Conservation (phyloP, 2,113 vertebrate genomes). For the Macroglossus sobrinus region DNA sequence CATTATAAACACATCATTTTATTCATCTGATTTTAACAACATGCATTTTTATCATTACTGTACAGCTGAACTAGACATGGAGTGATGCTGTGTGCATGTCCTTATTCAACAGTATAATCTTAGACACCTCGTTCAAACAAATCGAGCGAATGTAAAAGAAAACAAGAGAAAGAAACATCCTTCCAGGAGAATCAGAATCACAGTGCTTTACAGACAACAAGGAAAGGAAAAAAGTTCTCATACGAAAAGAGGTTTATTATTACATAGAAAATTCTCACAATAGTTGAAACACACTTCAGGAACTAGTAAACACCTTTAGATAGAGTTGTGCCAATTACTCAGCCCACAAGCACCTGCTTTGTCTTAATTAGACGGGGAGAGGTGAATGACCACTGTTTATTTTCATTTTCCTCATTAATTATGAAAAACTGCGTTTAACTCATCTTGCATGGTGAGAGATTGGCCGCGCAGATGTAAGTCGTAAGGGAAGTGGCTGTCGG, state of each 20-base stretch:
- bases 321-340: constrained; percentile 84
- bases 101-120: constrained; percentile 80
- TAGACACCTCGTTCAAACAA: constrained; percentile 81
- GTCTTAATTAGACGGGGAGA: constrained; percentile 89
- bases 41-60: constrained; percentile 85
- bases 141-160: constrained; percentile 74
- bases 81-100: constrained; percentile 80
- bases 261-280: constrained; percentile 84
- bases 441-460: constrained; percentile 95
- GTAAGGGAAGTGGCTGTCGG: constrained; percentile 97
- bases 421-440: constrained; percentile 98
- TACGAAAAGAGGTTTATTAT: constrained; percentile 81
- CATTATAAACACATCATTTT: constrained; percentile 84
- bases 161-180: constrained; percentile 32
- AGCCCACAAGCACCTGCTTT: constrained; percentile 86
- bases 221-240: constrained; percentile 74
- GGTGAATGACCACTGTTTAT: constrained; percentile 92
- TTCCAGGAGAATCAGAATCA: constrained; percentile 77
- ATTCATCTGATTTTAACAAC: constrained; percentile 82
- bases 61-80: constrained; percentile 86
- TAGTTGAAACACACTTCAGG: constrained; percentile 85
- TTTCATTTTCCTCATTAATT: constrained; percentile 94
- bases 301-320: constrained; percentile 86
- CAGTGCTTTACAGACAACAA: constrained; percentile 81
- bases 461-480: constrained; percentile 98